A percentile compares a stretch with the other conserved stretches of the same genome.
phyloP scores from a whole-genome alignment of 2,113 vertebrate species.

The Nannospalax galili region DNA sequence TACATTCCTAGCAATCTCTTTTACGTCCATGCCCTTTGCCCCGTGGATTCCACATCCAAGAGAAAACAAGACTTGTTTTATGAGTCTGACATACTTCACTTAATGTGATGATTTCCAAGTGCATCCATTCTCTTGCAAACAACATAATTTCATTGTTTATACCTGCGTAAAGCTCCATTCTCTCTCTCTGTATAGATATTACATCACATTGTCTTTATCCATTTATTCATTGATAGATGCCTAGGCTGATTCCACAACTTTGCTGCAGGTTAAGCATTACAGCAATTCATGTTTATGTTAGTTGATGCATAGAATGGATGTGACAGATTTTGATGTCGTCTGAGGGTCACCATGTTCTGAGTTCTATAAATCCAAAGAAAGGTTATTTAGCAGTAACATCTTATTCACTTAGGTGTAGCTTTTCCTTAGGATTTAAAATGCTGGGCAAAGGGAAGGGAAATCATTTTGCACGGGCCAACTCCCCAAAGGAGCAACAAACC shows the following conservation, averaged over 20 bases:
- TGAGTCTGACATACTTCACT: neutral
- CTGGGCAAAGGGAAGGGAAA: neutral
- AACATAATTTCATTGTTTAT: too few species aligned
- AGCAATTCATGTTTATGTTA: too few species aligned
- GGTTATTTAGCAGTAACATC: neutral
- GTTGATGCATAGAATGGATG: too few species aligned
- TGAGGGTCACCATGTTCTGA: too few species aligned
- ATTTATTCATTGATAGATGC: too few species aligned
- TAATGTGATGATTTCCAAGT: neutral
- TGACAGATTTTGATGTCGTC: too few species aligned
- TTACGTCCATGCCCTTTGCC: neutral
- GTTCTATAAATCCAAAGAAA: neutral
- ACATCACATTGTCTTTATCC: too few species aligned
- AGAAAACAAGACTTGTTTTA: neutral
- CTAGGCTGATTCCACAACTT: too few species aligned
- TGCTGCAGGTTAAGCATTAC: too few species aligned
- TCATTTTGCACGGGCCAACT: neutral
- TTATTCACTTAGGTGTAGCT: neutral
- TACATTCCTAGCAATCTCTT: neutral
- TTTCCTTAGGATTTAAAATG: neutral
- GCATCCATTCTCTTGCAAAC: too few species aligned
- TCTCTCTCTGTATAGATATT: too few species aligned
- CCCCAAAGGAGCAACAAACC: neutral
- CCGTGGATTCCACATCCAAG: neutral
- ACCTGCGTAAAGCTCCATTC: too few species aligned